Evolutionary conservation across 2,113 vertebrate species (phyloP).

Genomic region (Crotalus horridus): DNA sequence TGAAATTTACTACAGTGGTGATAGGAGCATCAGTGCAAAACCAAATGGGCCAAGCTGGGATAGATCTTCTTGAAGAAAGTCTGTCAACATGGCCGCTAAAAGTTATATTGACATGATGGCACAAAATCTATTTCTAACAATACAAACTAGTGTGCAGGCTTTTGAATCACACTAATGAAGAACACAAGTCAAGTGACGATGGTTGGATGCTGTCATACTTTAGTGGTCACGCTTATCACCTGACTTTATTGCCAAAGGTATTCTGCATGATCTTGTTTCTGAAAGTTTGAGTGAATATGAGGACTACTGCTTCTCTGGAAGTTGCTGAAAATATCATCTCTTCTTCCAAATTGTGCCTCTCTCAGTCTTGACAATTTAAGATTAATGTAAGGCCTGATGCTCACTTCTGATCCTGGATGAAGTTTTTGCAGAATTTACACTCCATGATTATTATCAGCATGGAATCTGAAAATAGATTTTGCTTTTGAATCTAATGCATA

Average conservation of each 20-base stretch:
- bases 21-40: neutral
- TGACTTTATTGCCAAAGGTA: neutral
- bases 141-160: neutral
- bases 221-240: neutral
- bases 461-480: neutral
- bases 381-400: neutral
- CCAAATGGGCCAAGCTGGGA: neutral
- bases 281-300: neutral
- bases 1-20: neutral
- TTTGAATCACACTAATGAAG: neutral
- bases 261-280: neutral
- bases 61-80: neutral
- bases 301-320: neutral
- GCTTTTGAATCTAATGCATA: neutral
- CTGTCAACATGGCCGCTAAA: neutral
- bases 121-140: neutral
- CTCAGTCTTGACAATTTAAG: neutral
- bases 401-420: neutral
- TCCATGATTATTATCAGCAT: neutral
- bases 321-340: neutral
- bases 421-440: neutral
- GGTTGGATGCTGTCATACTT: neutral
- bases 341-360: neutral
- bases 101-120: neutral
- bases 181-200: neutral